Conservation (phyloP, 2,888 invertebrate genomes). For the Sinopyrophorus schimmeli region DNA sequence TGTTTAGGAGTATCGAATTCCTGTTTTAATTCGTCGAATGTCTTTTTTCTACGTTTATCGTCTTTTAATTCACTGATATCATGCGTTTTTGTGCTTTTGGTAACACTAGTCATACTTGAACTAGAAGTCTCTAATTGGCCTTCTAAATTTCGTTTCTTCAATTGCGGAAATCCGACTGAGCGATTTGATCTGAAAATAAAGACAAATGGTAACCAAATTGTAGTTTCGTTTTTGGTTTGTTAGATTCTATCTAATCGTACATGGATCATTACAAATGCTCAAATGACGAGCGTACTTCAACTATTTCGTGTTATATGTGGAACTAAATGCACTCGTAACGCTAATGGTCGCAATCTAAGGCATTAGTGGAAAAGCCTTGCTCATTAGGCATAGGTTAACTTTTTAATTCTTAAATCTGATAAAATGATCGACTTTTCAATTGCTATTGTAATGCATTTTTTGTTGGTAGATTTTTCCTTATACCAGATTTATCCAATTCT, state of each 20-base stretch:
- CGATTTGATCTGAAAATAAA: slow-evolving; percentile 51
- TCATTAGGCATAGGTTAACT: slow-evolving; percentile 35
- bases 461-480: too few species aligned
- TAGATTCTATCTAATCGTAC: slow-evolving; percentile 30
- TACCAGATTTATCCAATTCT: too few species aligned
- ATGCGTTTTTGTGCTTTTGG: slow-evolving; percentile 45
- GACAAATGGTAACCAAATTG: slow-evolving; percentile 24
- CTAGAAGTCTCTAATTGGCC: slow-evolving; percentile 33
- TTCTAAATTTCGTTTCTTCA: slow-evolving; percentile 73
- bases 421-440: slow-evolving; percentile 19
- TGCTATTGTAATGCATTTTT: too few species aligned
- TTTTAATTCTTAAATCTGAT: slow-evolving; percentile 31
- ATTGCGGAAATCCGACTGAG: slow-evolving; percentile 59
- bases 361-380: slow-evolving; percentile 32
- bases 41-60: slow-evolving; percentile 56
- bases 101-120: slow-evolving; percentile 44
- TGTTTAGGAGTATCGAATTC: slow-evolving; percentile 49
- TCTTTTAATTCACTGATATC: slow-evolving; percentile 41
- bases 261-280: slow-evolving; percentile 31
- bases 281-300: slow-evolving; percentile 29
- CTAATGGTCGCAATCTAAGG: slow-evolving; percentile 32
- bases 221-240: slow-evolving; percentile 25
- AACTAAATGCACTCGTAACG: slow-evolving; percentile 26
- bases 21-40: slow-evolving; percentile 48
- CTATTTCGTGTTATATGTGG: slow-evolving; percentile 23